These are phyloP conservation scores for Coturnix japonica DNA, from an alignment of 2,113 vertebrate species.

Conservation along the genomic window DNA sequence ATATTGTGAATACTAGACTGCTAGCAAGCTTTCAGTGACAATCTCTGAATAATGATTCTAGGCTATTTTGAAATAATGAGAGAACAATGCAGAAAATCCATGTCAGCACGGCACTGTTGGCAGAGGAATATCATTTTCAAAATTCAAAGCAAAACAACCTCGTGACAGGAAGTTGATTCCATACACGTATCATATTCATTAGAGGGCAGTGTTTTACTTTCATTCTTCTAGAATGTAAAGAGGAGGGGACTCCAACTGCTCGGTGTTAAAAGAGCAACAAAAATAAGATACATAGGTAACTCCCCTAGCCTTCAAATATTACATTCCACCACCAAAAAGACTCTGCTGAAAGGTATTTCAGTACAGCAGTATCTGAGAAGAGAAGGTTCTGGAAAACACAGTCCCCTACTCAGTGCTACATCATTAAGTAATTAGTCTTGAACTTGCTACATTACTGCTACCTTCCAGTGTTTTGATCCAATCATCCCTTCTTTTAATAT, in stretches of 20 bases:
- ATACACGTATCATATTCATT: slow-evolving; percentile 39
- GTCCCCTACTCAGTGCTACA: neutral
- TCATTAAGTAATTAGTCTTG: neutral
- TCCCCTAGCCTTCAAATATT: neutral
- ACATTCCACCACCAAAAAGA: neutral
- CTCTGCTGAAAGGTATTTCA: neutral
- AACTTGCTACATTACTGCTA: neutral
- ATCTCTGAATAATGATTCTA: neutral
- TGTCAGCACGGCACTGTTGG: neutral
- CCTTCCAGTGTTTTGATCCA: neutral
- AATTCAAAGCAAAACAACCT: neutral
- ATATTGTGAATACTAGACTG: neutral
- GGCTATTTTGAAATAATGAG: neutral
- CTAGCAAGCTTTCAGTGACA: neutral
- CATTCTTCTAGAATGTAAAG: neutral
- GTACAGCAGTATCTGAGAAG: neutral
- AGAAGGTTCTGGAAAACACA: neutral
- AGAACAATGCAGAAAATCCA: slow-evolving; percentile 10
- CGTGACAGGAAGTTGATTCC: neutral
- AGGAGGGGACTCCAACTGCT: neutral
- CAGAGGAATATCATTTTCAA: slow-evolving; percentile 9
- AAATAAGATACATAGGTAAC: neutral
- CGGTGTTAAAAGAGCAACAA: neutral
- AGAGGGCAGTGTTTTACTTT: slow-evolving; percentile 72
- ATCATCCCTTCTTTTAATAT: neutral